Conservation (phyloP, 2,797 vertebrate species). For the Lepilemur septentrionalis region DNA sequence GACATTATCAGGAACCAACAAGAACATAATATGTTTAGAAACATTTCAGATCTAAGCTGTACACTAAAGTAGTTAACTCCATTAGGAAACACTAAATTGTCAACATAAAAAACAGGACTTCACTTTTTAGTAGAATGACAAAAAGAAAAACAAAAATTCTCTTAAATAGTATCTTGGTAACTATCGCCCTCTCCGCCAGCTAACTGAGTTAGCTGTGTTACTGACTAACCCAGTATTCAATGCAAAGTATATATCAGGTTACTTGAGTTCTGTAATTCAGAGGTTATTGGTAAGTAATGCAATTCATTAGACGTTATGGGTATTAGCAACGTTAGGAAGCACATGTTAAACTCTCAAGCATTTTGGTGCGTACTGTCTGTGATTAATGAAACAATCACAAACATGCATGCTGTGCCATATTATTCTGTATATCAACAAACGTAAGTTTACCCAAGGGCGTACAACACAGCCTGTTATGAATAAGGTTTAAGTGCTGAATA, state of each 20-base stretch:
- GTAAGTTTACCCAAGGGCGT: background rate
- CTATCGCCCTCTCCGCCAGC: no score
- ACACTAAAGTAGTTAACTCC: background rate
- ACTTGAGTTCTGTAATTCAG: background rate
- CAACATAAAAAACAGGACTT: background rate
- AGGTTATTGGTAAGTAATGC: background rate
- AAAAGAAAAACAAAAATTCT: background rate
- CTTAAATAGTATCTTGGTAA: background rate
- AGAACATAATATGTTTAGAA: background rate
- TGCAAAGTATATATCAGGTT: background rate
- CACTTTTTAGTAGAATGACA: background rate
- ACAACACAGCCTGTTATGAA: background rate
- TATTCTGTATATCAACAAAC: conserved; percentile 23
- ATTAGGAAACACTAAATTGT: background rate
- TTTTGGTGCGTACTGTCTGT: background rate
- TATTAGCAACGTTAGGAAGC: background rate
- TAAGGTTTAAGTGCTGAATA: background rate
- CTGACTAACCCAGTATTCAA: background rate
- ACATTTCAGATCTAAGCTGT: background rate
- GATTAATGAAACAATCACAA: conserved; percentile 26
- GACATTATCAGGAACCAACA: background rate
- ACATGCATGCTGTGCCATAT: background rate
- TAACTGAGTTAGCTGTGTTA: background rate
- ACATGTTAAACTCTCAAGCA: conserved; percentile 30
- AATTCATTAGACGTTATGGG: conserved; percentile 1